These are phyloP conservation scores for Theristicus caerulescens DNA, from an alignment of 2,113 vertebrate genomes.

Conservation along the genomic window DNA sequence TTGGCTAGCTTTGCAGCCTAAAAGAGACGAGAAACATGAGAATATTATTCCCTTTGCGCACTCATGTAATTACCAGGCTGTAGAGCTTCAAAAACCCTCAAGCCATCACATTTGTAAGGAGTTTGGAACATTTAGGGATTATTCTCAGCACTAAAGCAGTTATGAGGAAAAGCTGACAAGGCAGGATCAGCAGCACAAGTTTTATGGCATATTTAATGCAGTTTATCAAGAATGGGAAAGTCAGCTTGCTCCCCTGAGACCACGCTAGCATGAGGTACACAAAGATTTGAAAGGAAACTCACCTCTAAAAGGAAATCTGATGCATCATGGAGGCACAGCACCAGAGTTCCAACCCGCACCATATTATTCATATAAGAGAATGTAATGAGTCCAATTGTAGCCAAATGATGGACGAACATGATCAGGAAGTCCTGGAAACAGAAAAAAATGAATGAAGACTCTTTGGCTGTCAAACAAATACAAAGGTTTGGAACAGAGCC, in stretches of 20 bases:
- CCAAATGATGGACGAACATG: conserved; percentile 96
- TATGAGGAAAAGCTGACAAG: conserved; percentile 12
- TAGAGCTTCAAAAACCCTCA: not conserved
- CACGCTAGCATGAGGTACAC: not conserved
- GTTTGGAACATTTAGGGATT: not conserved
- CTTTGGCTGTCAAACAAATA: not conserved
- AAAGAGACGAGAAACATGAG: not conserved
- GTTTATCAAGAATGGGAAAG: not conserved
- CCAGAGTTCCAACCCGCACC: conserved; percentile 89
- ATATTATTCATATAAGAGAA: conserved; percentile 97
- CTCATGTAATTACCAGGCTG: not conserved
- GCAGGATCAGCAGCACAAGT: not conserved
- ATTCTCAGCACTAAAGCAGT: not conserved
- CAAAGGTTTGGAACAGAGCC: not conserved
- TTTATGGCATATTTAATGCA: not conserved
- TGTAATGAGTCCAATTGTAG: conserved; percentile 85
- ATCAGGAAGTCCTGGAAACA: conserved; percentile 89
- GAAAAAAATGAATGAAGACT: not conserved
- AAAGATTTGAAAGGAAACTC: not conserved
- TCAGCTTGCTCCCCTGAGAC: not conserved
- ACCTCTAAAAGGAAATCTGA: conserved; percentile 94
- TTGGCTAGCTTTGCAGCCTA: conserved; percentile 96
- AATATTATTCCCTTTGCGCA: not conserved
- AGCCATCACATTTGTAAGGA: not conserved
- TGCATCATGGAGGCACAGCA: conserved; percentile 89